Base-by-base conservation (phyloP, 1,140 invertebrate genomes). In the Calycopis cecrops region DNA sequence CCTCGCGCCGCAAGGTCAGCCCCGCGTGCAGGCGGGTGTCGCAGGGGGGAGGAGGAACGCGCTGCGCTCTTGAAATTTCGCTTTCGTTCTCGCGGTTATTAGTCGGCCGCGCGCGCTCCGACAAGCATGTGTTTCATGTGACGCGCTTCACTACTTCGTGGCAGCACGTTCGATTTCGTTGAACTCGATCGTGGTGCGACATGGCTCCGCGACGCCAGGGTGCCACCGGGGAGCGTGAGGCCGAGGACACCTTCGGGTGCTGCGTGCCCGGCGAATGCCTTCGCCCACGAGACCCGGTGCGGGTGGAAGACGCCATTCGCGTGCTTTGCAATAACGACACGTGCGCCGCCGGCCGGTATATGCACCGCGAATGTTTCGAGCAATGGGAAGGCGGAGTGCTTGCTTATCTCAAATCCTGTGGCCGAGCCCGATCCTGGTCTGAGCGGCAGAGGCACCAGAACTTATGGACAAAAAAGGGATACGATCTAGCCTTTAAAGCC, bases 381-480 rank as follows among this genome's bases (percentile, higher is more conserved):
- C 90, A 92, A 49, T 99, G 96, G 96, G 97, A 99, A 85, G 92
- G 94, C 77, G 91, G 92, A 6, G 94, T 98, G 12, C 90, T 98
- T 57, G 92, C 93, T 35, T 97, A 96, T 73, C 90, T 98, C 44
- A 95, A 97, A 74, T 94, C 94, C 7, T 96, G 94, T 85, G 96
- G 96, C 10, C 88, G 97, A 12, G 96, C 96, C 1, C 90, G 97
- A 12, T 96, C 94, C 52, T 98, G 97, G 97, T 97, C 95, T 18
- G 97, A 98, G 78, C 91, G 96, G 47, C 97, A 99, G 83, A 91
- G 97, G 12, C 91, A 95, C 62, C 97, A 98, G 87, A 98, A 99
- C 79, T 88, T 99, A 54, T 99, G 97, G 97, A 98, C 97, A 37
- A 98, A 98, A 86, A 98, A 98, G 84, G 97, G 97, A 10, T 98